A percentile compares a stretch with the other conserved stretches of the same genome.
These are phyloP conservation scores for Girardinichthys multiradiatus DNA, from an alignment of 2,113 vertebrate genomes.

Conservation along the genomic window DNA sequence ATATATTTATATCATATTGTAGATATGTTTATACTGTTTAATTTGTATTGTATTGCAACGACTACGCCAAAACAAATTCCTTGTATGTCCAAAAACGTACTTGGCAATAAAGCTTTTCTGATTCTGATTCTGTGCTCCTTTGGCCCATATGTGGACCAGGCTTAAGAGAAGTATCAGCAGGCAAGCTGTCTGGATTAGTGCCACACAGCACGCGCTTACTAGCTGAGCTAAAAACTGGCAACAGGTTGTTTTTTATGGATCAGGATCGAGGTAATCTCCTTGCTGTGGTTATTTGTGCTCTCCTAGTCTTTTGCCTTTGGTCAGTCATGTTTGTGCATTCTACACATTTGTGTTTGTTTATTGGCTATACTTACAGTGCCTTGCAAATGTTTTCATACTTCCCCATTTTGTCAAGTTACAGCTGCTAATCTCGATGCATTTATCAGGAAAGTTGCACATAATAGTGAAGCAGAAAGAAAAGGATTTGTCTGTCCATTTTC, in stretches of 20 bases:
- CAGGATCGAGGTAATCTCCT: constrained; percentile 54
- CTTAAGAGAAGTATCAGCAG: constrained; percentile 38
- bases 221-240: constrained; percentile 46
- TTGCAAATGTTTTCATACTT: background rate
- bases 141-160: constrained; percentile 25
- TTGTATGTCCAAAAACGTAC: too few species aligned
- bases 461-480: too few species aligned
- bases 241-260: constrained; percentile 49
- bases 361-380: constrained; percentile 7
- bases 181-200: constrained; percentile 42
- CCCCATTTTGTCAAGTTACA: too few species aligned
- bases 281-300: constrained; percentile 25
- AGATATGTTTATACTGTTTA: too few species aligned
- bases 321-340: constrained; percentile 19
- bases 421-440: too few species aligned
- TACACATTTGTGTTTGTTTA: background rate
- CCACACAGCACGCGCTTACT: constrained; percentile 45
- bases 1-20: too few species aligned
- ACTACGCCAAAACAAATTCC: too few species aligned
- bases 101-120: too few species aligned
- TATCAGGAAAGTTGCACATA: too few species aligned
- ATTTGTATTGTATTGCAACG: too few species aligned
- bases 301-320: constrained; percentile 31
- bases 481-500: too few species aligned
- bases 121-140: too few species aligned